Evolutionary conservation across 2,797 vertebrate genomes (phyloP).

Genomic region (Coranthus polyacanthus): DNA sequence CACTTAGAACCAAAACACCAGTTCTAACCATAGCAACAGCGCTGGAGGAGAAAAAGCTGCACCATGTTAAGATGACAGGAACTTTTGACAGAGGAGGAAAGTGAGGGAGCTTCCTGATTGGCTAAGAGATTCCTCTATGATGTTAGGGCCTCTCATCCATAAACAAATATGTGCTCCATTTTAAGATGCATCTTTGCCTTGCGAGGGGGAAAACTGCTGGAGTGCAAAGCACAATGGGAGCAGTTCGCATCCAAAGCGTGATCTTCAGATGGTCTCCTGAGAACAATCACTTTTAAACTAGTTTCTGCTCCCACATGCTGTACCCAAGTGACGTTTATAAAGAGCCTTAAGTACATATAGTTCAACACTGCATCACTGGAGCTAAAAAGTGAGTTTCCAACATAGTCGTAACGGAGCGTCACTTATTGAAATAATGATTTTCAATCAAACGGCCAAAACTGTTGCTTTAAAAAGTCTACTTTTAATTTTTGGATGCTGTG

Average conservation of each 20-base stretch:
- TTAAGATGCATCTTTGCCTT: constrained; percentile 63
- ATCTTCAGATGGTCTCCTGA: constrained; percentile 64
- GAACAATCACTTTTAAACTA: constrained; percentile 48
- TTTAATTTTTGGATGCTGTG: not conserved
- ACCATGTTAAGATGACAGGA: constrained; percentile 48
- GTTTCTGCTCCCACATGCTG: constrained; percentile 39
- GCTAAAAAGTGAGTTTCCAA: not conserved
- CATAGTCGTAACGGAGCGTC: not conserved
- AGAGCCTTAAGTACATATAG: constrained; percentile 38
- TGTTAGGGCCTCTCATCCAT: constrained; percentile 62
- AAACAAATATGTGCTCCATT: constrained; percentile 77
- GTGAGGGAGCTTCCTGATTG: constrained; percentile 48
- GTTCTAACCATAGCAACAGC: constrained; percentile 34
- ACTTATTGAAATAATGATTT: constrained; percentile 6
- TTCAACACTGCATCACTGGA: not conserved
- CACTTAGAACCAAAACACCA: constrained; percentile 17
- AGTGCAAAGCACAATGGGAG: constrained; percentile 59
- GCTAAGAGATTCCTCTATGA: constrained; percentile 48
- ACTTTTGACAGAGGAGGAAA: constrained; percentile 32
- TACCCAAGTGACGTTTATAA: constrained; percentile 46
- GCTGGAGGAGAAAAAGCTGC: constrained; percentile 34
- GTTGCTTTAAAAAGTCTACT: constrained; percentile 7
- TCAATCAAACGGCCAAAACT: constrained; percentile 10
- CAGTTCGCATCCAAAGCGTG: constrained; percentile 60
- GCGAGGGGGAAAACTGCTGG: constrained; percentile 37